Conservation (phyloP, 1,140 invertebrate species). For the Calliphora vicina region DNA sequence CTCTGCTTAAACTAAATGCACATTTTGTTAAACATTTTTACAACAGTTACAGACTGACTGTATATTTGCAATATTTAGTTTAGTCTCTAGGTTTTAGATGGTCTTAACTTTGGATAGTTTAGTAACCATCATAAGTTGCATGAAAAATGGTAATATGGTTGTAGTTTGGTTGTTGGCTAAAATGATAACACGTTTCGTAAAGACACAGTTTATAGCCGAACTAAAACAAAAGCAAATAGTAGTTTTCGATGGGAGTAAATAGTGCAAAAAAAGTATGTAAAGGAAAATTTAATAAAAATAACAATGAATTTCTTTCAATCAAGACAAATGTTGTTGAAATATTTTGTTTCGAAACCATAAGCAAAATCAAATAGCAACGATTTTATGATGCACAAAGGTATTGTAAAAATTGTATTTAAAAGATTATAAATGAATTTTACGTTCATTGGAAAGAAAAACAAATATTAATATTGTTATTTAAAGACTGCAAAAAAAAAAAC, state of each 20-base stretch:
- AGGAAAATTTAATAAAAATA: neutral
- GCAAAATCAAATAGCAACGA: neutral
- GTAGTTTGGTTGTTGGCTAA: neutral
- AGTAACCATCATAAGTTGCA: neutral
- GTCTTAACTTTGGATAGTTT: neutral
- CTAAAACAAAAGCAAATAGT: neutral
- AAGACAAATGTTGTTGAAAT: neutral
- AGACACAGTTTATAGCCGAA: neutral
- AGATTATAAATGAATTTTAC: neutral
- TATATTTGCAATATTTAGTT: neutral
- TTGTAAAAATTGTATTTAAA: neutral
- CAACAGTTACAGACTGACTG: neutral
- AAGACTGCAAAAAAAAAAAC: neutral
- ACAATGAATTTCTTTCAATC: neutral
- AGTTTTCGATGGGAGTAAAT: neutral
- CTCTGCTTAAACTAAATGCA: neutral
- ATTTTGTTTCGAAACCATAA: neutral
- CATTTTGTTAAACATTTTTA: neutral
- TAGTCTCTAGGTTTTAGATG: neutral
- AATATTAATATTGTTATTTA: slow-evolving; percentile 15
- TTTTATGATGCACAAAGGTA: neutral
- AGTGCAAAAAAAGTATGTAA: neutral
- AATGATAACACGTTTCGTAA: neutral
- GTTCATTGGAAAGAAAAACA: neutral
- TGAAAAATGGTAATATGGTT: neutral